Evolutionary conservation across 2,888 invertebrate species (phyloP), one percentile per base, ranked within the genome.

Genomic region (Oconnorella tubifera): DNA sequence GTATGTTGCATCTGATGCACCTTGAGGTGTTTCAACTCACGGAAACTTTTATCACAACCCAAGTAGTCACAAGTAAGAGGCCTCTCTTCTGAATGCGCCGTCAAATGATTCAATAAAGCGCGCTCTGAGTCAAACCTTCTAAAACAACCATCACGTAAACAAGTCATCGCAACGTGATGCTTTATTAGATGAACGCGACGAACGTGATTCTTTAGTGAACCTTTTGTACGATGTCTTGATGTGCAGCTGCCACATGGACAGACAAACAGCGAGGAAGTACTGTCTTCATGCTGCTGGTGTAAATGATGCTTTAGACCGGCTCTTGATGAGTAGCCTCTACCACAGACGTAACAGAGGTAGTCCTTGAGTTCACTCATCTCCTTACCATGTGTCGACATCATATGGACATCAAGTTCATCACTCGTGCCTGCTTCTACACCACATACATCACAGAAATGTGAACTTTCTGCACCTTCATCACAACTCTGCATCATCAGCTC

Each of bases 1-100:
- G 71, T 73, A 65, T 73, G 73, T 51, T 68, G 65, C 72, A 72
- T 69, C 31, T 61, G 56, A 56, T 73, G 73, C 1, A 71, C 70
- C 50, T 68, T 68, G 33, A 73, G 68, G 33, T 73, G 72, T 49
- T 72, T 73, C 33, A 65, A 51, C 56, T 72, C 71, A n/a, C 68
- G 56, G 61, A 73, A 73, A 14, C 62, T 58, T 53, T 68, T 68
- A 32, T 69, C 70, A 59, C 73, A 73, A 2, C 70, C 70, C 3
- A 62, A 60, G 49, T 59, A 70, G 67, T 66, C 55, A 48, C 73
- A 73, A 6, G 59, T 29, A 1, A 70, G 66, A 0, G 67, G 56
- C 40, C 59, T 29, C 23, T 60, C 49, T 40, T 51, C 31, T 62
- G 63, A 19, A 33, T 58, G 33, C 19, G 33, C 33, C 10, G 25